phyloP scores from a whole-genome alignment of 1,140 invertebrate species.

The Gryllus bimaculatus region DNA sequence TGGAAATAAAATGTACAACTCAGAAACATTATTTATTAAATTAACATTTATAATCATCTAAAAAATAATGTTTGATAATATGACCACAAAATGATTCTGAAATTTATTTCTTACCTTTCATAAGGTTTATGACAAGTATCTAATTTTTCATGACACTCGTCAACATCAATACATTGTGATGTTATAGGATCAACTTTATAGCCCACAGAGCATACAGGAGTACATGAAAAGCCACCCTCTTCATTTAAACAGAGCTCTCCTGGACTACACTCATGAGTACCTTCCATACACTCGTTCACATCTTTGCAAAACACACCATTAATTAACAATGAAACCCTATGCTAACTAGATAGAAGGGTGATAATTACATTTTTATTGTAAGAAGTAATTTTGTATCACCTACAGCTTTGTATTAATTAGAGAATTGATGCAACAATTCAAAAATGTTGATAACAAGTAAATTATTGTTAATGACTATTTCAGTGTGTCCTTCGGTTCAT shows the following conservation, averaged over 20 bases:
- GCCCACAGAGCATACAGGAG: not conserved
- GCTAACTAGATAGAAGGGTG: too few relatives aligned
- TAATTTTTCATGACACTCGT: constrained; percentile 8
- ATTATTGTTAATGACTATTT: too few relatives aligned
- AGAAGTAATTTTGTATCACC: too few relatives aligned
- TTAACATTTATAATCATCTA: not conserved
- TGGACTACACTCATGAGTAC: constrained; percentile 28
- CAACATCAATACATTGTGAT: constrained; percentile 7
- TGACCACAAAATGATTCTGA: too few relatives aligned
- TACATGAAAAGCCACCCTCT: constrained; percentile 2
- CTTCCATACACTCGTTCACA: constrained; percentile 43
- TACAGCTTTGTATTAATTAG: too few relatives aligned
- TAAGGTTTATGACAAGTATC: not conserved
- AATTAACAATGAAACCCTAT: too few relatives aligned
- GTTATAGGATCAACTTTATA: not conserved
- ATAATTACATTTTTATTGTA: too few relatives aligned
- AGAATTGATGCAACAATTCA: too few relatives aligned
- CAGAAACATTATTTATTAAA: not conserved
- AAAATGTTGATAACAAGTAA: too few relatives aligned
- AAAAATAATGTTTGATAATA: not conserved
- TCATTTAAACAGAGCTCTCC: constrained; percentile 13
- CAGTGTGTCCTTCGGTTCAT: too few relatives aligned
- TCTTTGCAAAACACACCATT: constrained; percentile 28
- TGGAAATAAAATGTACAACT: constrained; percentile 9
- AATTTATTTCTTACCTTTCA: constrained; percentile 7